Conservation (phyloP, 2,888 invertebrate species). For the Meteorus cinctellus region DNA sequence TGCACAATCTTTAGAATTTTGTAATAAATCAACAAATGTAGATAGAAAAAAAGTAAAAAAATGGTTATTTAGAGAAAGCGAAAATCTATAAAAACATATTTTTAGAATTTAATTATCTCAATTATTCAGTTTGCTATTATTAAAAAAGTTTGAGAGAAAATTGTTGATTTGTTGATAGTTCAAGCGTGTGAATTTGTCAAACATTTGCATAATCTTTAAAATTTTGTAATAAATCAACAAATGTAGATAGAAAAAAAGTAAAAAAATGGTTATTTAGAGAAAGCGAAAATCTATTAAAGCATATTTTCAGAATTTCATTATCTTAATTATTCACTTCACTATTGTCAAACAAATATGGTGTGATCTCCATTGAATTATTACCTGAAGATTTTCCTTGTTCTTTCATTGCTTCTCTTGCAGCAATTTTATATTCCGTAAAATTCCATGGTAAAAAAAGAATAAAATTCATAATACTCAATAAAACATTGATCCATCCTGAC, state of each 20-base stretch:
- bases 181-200: too few relatives aligned
- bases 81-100: too few relatives aligned
- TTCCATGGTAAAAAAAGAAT: slow-evolving; percentile 83
- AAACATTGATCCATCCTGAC: slow-evolving; percentile 88
- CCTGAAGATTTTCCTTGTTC: slow-evolving; percentile 81
- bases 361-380: too few relatives aligned
- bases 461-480: slow-evolving; percentile 83
- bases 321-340: neutral
- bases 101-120: too few relatives aligned
- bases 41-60: neutral
- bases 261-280: too few relatives aligned
- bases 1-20: slow-evolving; percentile 23
- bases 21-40: slow-evolving; percentile 24
- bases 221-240: slow-evolving; percentile 33
- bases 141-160: too few relatives aligned
- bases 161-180: neutral
- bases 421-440: slow-evolving; percentile 85
- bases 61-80: too few relatives aligned
- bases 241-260: neutral
- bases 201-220: slow-evolving; percentile 16
- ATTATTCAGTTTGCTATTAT: neutral
- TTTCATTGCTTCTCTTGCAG: slow-evolving; percentile 86
- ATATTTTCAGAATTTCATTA: too few relatives aligned
- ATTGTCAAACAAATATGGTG: neutral
- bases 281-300: too few relatives aligned